Conservation (phyloP, 1,140 invertebrate genomes). For the Tetramorium alpestre region DNA sequence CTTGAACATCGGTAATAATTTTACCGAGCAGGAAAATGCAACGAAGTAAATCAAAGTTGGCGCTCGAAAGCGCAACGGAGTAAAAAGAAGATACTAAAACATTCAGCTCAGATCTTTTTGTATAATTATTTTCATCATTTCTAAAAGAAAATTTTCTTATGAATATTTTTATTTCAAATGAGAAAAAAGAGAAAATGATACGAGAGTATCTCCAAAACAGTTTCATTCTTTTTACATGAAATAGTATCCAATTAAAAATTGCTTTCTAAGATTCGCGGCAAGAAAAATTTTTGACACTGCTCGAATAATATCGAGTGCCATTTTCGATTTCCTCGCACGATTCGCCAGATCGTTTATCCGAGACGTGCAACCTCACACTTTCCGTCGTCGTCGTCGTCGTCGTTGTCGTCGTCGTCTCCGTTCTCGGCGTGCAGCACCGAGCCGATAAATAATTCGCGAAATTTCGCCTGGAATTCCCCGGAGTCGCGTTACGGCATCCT, state of each 20-base stretch:
- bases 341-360: conserved; percentile 39
- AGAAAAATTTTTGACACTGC: background rate
- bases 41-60: conserved; percentile 33
- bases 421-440: background rate
- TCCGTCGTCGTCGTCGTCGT: background rate
- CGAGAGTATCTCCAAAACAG: conserved; percentile 20
- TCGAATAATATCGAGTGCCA: conserved; percentile 21
- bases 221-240: conserved; percentile 19
- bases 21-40: background rate
- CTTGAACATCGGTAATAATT: conserved; percentile 27
- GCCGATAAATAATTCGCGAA: conserved; percentile 57
- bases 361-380: conserved; percentile 25
- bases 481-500: conserved; percentile 40
- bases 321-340: conserved; percentile 41
- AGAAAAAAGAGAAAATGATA: background rate
- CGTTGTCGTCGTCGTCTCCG: background rate
- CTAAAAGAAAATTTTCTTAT: background rate
- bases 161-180: conserved; percentile 18
- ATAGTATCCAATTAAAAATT: conserved; percentile 46
- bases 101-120: background rate
- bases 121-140: background rate
- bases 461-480: conserved; percentile 20
- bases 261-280: background rate
- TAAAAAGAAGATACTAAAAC: background rate
- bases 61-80: background rate